phyloP scores from a whole-genome alignment of 2,113 vertebrate genomes.

The Nyctereutes procyonoides region DNA sequence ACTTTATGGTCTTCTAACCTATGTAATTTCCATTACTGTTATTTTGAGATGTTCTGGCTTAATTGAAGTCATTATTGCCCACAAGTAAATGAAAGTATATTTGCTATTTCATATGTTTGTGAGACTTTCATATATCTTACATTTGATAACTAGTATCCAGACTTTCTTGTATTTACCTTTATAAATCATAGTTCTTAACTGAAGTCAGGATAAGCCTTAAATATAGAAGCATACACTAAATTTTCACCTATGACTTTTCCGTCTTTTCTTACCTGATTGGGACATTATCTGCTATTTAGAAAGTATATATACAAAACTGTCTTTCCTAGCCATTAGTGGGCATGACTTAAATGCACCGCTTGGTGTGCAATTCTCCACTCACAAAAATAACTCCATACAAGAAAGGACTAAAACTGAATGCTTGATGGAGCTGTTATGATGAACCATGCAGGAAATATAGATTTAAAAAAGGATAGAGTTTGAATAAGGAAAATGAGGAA shows the following conservation, averaged over 20 bases:
- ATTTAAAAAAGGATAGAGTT: not conserved
- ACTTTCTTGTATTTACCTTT: not conserved
- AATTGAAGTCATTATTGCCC: constrained; percentile 24
- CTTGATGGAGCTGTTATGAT: not conserved
- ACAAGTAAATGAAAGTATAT: not conserved
- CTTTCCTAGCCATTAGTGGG: not conserved
- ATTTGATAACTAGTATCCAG: constrained; percentile 5
- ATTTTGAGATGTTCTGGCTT: constrained; percentile 41
- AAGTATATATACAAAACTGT: not conserved
- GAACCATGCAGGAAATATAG: constrained; percentile 35
- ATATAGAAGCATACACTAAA: not conserved
- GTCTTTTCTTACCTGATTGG: constrained; percentile 1
- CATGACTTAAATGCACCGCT: constrained; percentile 13
- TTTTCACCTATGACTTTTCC: constrained; percentile 7
- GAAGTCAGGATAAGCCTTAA: constrained; percentile 44
- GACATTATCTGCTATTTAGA: constrained; percentile 20
- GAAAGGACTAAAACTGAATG: constrained; percentile 42
- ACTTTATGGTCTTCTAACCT: constrained; percentile 17
- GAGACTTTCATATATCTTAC: constrained; percentile 17
- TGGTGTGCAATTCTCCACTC: constrained; percentile 33
- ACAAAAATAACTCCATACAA: not conserved
- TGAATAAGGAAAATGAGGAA: not conserved
- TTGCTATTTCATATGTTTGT: constrained; percentile 21
- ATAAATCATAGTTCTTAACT: not conserved
- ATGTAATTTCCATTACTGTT: constrained; percentile 47